A percentile compares a stretch with the other conserved stretches of the same genome.
Conservation (phyloP, 2,113 vertebrate genomes). For the Strigops habroptila region DNA sequence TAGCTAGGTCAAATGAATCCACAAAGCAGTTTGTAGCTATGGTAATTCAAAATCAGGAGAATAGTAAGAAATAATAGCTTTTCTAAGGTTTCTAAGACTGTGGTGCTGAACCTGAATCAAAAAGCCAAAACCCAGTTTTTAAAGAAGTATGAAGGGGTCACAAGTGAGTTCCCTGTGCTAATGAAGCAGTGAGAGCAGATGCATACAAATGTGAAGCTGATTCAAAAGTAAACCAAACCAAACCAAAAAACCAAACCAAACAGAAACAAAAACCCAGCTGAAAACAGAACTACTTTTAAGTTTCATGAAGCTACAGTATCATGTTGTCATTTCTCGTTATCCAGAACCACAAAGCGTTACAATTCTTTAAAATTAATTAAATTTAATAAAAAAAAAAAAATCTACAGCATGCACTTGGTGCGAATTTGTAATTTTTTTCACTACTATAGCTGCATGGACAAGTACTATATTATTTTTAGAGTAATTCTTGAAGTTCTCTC, state of each 20-base stretch:
- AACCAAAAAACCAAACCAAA: not conserved
- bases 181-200: not conserved
- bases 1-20: not conserved
- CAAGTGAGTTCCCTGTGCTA: not conserved
- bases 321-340: not conserved
- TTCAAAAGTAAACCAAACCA: not conserved
- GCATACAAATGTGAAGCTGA: not conserved
- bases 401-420: not conserved
- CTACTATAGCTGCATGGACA: not conserved
- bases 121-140: not conserved
- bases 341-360: not conserved
- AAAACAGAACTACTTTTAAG: fast-evolving
- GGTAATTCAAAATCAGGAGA: not conserved
- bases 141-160: not conserved
- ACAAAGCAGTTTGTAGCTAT: not conserved
- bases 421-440: not conserved
- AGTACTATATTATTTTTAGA: not conserved
- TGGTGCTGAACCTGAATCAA: not conserved
- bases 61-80: not conserved
- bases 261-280: not conserved
- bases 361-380: not conserved
- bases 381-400: not conserved
- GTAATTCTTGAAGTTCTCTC: not conserved
- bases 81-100: not conserved
- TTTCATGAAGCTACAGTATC: not conserved